A percentile compares a stretch with the other conserved stretches of the same genome.
These are phyloP conservation scores for Cenopis cana DNA, from an alignment of 2,888 invertebrate genomes.

Conservation along the genomic window DNA sequence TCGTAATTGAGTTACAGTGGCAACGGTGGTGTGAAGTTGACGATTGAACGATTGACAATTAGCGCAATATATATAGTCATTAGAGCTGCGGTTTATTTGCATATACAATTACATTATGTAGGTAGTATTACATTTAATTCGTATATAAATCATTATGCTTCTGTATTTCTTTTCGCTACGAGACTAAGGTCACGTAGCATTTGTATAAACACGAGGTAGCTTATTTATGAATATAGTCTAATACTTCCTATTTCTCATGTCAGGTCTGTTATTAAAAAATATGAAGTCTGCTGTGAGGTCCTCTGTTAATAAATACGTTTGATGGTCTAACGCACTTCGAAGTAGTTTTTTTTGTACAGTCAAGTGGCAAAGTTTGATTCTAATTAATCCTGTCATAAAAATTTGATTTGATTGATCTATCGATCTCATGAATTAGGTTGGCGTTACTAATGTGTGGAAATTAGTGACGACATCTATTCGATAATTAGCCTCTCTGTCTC, in stretches of 20 bases:
- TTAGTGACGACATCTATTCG: too few relatives aligned
- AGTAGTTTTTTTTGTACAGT: too few relatives aligned
- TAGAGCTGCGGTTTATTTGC: conserved; percentile 9
- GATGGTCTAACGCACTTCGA: not conserved
- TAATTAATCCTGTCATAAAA: too few relatives aligned
- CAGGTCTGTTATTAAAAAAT: not conserved
- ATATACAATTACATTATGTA: not conserved
- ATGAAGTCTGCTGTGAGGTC: not conserved
- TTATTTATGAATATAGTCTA: not conserved
- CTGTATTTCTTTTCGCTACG: not conserved
- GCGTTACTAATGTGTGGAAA: too few relatives aligned
- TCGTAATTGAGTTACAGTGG: not conserved
- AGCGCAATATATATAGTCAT: not conserved
- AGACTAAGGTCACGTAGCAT: conserved; percentile 12
- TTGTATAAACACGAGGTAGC: not conserved
- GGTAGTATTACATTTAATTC: not conserved
- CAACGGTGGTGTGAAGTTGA: not conserved
- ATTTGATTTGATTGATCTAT: too few relatives aligned
- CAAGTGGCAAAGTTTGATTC: too few relatives aligned
- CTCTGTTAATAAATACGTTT: not conserved
- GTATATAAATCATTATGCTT: not conserved
- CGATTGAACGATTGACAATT: conserved; percentile 9
- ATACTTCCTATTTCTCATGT: not conserved
- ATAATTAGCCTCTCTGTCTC: too few relatives aligned
- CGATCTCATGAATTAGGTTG: too few relatives aligned